These are phyloP conservation scores for Galeruca laticollis DNA, from an alignment of 2,888 invertebrate species.

Conservation along the genomic window DNA sequence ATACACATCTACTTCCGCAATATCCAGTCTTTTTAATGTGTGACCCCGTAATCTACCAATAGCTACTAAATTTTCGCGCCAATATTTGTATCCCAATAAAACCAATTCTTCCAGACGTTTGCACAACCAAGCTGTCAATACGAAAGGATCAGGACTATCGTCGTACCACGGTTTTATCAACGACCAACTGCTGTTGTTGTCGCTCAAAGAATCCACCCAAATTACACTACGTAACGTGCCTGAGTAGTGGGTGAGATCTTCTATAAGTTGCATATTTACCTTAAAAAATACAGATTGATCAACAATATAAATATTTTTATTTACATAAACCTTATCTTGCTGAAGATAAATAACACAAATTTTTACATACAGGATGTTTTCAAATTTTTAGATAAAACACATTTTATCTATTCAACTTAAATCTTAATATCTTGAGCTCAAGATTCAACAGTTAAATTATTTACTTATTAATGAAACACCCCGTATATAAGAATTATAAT, in stretches of 20 bases:
- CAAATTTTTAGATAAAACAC: no score
- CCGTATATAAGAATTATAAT: no score
- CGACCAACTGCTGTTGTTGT: conserved; percentile 54
- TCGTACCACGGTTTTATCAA: conserved; percentile 56
- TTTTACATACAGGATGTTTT: no score
- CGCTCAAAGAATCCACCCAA: conserved; percentile 72
- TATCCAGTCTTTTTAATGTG: conserved; percentile 69
- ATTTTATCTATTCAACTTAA: no score
- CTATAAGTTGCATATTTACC: conserved; percentile 71
- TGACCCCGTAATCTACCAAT: conserved; percentile 74
- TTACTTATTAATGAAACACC: no score
- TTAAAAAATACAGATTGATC: conserved; percentile 46
- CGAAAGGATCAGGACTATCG: conserved; percentile 70
- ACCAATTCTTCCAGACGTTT: conserved; percentile 72
- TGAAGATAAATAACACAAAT: no score
- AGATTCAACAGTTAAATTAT: no score
- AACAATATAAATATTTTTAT: no score
- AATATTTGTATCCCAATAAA: conserved; percentile 71
- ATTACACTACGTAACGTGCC: conserved; percentile 71
- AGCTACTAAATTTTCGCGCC: conserved; percentile 74
- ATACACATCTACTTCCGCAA: conserved; percentile 70
- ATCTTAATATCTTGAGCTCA: no score
- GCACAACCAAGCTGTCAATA: conserved; percentile 77
- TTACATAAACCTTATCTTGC: no score
- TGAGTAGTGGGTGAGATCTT: conserved; percentile 70